Evolutionary conservation across 2,888 invertebrate genomes (phyloP).

Genomic region (Megamerina dolium): DNA sequence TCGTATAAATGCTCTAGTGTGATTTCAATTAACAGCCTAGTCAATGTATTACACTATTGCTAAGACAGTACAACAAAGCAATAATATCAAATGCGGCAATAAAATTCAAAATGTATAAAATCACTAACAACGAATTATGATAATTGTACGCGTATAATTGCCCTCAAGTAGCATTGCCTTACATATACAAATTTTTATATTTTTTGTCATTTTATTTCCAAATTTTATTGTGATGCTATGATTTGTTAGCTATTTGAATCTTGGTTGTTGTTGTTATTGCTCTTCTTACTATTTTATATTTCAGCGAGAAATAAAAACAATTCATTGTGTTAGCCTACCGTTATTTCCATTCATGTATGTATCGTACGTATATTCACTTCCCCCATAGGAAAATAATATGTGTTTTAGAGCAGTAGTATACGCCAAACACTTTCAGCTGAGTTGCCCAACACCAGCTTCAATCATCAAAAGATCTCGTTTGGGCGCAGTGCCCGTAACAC

Average conservation of each 20-base stretch:
- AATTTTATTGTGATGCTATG: too few relatives aligned
- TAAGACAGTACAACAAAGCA: too few relatives aligned
- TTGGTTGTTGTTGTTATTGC: background rate
- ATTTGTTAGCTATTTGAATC: too few relatives aligned
- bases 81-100: background rate
- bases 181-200: too few relatives aligned
- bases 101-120: slow-evolving; percentile 10
- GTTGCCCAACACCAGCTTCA: too few relatives aligned
- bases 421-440: too few relatives aligned
- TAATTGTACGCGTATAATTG: slow-evolving; percentile 43
- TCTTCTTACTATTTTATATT: background rate
- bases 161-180: slow-evolving; percentile 23
- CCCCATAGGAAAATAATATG: background rate
- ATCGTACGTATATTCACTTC: background rate
- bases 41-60: too few relatives aligned
- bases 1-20: too few relatives aligned
- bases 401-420: too few relatives aligned
- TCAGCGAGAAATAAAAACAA: slow-evolving; percentile 29
- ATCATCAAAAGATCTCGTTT: too few relatives aligned
- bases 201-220: background rate
- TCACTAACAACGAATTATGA: slow-evolving; percentile 33
- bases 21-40: too few relatives aligned
- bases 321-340: slow-evolving; percentile 23
- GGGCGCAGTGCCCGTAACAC: too few relatives aligned
- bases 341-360: background rate